Base-by-base conservation (phyloP, 1,140 invertebrate species). In the Monochamus saltuarius region DNA sequence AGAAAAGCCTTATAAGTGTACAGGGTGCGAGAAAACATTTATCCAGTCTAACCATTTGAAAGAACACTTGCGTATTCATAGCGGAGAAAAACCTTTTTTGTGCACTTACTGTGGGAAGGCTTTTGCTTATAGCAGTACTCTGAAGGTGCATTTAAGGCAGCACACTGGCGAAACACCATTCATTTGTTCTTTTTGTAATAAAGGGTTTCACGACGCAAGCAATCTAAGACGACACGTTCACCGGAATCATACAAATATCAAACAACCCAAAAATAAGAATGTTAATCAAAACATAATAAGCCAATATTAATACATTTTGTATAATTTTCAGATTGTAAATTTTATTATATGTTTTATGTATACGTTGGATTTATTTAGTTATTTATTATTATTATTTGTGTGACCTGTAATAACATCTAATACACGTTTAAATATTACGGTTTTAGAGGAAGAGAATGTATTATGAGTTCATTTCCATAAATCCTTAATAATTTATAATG, bases 121-220 rank as follows among this genome's bases (percentile, higher is more conserved):
- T 2, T 81, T 81, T 56, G 77, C 78, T 49, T 75, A 76, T 0
- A 78, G 77, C 0, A 77, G 78, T 55, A 79, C 80, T 53, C 59
- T 77, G 19, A 74, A 70, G 42, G 73, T 74, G 29, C 75, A 77
- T 62, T 51, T 69, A 11, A 65, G 74, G 7, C 68, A 62, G 11
- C 75, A 77, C 62, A 76, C 74, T 0, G 74, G 73, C 3, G 74
- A 78, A 56, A 75, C 68, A 35, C 74, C 74, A 7, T 71, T 67
- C 54, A 8, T 62, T 10, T 78, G 74, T 63, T 51, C 65, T 6
- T 53, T 72, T 19, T 78, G 75, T 60, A 46, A 49, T 3, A 73
- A 72, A 56, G 66, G 73, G 14, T 77, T 82, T 76, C 66, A 68
- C 53, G 68, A 74, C 62, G 66, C 69, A 6, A 72, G 65, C 43